Evolutionary conservation across 30 jellyfish, hydroid and myxozoan genomes (phyloP).

Genomic region (Hydractinia symbiolongicarpus): DNA sequence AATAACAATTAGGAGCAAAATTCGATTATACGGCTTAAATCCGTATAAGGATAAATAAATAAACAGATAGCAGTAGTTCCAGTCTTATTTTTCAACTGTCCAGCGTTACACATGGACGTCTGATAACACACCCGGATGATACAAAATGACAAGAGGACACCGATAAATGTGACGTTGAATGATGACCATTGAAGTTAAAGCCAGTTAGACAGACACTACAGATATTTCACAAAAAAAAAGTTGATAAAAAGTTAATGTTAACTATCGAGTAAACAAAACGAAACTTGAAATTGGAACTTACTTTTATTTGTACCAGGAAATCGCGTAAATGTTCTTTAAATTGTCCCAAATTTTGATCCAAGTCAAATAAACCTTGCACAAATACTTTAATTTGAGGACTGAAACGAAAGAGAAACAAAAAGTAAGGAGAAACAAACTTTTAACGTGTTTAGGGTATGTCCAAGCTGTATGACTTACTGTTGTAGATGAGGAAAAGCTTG

Average conservation of each 20-base stretch:
- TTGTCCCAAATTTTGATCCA: conserved; percentile 72
- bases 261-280: not conserved
- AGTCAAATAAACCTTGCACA: conserved; percentile 91
- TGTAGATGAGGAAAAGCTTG: conserved; percentile 94
- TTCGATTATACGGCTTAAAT: not conserved
- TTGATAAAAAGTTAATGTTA: not conserved
- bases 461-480: conserved; percentile 60
- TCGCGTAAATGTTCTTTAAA: conserved; percentile 89
- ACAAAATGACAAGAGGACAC: no score
- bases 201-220: no score
- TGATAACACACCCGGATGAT: no score
- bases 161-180: no score
- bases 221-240: no score
- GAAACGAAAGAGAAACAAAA: not conserved
- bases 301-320: conserved; percentile 89
- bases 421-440: not conserved
- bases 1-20: not conserved
- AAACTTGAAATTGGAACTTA: conserved; percentile 6
- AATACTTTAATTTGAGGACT: conserved; percentile 88
- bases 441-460: no score
- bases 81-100: no score
- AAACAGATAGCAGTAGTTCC: no score
- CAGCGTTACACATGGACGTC: no score
- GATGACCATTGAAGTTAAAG: no score
- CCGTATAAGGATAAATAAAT: no score